Percentiles rank a stretch among this genome's conserved stretches.
Conservation (phyloP, 2,797 vertebrate genomes). For the Aldrovandia affinis region DNA sequence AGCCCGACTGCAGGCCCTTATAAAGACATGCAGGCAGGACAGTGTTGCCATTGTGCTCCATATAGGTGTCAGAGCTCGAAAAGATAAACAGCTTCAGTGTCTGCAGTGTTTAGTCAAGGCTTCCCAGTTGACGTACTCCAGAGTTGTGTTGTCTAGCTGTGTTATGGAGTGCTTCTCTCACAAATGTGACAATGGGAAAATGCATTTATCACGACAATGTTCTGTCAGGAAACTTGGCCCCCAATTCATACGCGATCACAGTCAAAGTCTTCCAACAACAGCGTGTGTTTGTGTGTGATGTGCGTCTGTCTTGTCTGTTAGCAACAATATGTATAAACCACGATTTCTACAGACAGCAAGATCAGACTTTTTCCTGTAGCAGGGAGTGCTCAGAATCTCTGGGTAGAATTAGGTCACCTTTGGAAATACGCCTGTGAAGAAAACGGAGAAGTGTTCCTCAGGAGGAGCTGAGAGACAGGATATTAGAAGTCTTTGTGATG, state of each 20-base stretch:
- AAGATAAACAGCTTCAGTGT: slow-evolving; percentile 60
- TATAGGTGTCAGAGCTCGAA: slow-evolving; percentile 62
- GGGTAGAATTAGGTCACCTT: not conserved
- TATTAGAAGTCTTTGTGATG: not conserved
- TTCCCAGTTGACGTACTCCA: slow-evolving; percentile 66
- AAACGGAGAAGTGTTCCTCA: not conserved
- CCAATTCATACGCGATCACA: not conserved
- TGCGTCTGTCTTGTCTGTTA: not conserved
- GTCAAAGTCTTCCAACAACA: not conserved
- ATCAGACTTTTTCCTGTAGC: not conserved
- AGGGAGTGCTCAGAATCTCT: not conserved
- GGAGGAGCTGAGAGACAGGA: not conserved
- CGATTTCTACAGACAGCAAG: not conserved
- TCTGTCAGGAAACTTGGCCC: slow-evolving; percentile 8
- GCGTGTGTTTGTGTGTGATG: not conserved
- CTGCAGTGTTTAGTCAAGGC: slow-evolving; percentile 71
- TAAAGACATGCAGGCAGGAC: slow-evolving; percentile 69
- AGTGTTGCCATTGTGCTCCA: slow-evolving; percentile 65
- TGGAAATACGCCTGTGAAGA: not conserved
- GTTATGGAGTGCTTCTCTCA: slow-evolving; percentile 52
- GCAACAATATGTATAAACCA: not conserved
- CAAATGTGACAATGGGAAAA: slow-evolving; percentile 57
- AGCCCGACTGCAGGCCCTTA: slow-evolving; percentile 68
- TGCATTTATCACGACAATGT: slow-evolving; percentile 32
- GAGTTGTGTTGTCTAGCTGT: slow-evolving; percentile 62